These are phyloP conservation scores for Lophochroa leadbeateri DNA, from an alignment of 2,113 vertebrate genomes.

Conservation along the genomic window DNA sequence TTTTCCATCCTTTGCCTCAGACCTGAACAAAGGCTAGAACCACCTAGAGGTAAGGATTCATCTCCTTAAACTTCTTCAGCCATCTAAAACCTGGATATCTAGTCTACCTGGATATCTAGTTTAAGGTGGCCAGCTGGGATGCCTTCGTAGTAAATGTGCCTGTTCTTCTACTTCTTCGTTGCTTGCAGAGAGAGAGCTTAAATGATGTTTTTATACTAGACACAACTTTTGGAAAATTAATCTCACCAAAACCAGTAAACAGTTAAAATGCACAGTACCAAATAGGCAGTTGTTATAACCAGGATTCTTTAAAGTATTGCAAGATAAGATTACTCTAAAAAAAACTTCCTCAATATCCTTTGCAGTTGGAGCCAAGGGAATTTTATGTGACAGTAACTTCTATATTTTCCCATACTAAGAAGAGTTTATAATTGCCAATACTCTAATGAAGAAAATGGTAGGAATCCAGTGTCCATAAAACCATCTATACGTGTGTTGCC, in stretches of 20 bases:
- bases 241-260: background rate
- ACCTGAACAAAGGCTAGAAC: background rate
- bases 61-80: background rate
- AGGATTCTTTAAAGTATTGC: background rate
- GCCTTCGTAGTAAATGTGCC: background rate
- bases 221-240: background rate
- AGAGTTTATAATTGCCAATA: background rate
- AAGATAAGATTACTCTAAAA: background rate
- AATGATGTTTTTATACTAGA: background rate
- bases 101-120: background rate
- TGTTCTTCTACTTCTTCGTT: background rate
- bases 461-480: background rate
- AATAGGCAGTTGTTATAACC: background rate
- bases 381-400: background rate
- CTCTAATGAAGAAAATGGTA: conserved; percentile 16
- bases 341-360: background rate
- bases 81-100: background rate
- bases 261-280: background rate
- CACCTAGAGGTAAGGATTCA: background rate
- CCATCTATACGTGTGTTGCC: background rate
- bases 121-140: background rate
- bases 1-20: background rate
- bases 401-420: background rate
- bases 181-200: background rate
- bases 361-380: background rate